Evolutionary conservation across 2,113 vertebrate species (phyloP).

Genomic region (Acinonyx jubatus): DNA sequence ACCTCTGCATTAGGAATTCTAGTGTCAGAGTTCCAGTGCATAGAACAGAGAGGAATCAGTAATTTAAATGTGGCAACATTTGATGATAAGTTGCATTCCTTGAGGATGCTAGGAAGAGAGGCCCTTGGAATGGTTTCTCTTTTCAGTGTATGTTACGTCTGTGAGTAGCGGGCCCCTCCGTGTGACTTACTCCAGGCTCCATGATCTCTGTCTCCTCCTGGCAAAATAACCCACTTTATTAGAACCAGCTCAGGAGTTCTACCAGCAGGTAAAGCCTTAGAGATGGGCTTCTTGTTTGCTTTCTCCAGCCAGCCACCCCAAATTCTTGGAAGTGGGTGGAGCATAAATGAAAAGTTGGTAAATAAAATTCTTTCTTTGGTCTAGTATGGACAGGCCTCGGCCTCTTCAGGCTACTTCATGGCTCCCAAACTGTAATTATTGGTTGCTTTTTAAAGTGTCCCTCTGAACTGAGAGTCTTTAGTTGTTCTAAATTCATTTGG

Average conservation of each 20-base stretch:
- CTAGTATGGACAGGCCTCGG: neutral
- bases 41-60: neutral
- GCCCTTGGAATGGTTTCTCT: neutral
- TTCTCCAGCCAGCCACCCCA: neutral
- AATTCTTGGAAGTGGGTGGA: constrained; percentile 65
- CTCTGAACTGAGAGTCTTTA: constrained; percentile 60
- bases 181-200: neutral
- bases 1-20: neutral
- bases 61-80: neutral
- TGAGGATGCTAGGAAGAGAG: neutral
- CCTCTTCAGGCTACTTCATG: constrained; percentile 35
- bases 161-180: neutral
- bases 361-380: constrained; percentile 71
- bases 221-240: neutral
- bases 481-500: constrained; percentile 55
- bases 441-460: constrained; percentile 73
- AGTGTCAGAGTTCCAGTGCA: neutral
- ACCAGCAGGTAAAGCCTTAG: neutral
- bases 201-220: neutral
- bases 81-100: neutral
- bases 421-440: constrained; percentile 68
- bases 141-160: neutral
- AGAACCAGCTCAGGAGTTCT: neutral
- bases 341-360: constrained; percentile 49
- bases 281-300: neutral